Evolutionary conservation across 1,140 invertebrate species (phyloP), one percentile per base, ranked within the genome.

Genomic region (Pissodes strobi): DNA sequence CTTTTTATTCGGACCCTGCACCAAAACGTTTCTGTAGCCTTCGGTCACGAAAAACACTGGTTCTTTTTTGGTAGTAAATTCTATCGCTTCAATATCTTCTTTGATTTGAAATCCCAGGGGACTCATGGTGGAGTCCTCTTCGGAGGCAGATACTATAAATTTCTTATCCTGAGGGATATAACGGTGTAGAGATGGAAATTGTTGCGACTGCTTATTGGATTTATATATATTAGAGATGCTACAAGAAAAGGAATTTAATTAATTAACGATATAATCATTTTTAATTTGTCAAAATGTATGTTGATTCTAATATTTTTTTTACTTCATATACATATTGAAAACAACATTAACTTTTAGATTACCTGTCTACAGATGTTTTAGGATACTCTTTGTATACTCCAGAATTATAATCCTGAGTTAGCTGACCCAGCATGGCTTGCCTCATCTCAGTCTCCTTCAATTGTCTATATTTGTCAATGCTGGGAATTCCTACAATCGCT

Each of bases 11-110:
- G 23, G 38, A 18, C 59, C 59, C 15, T 60, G 57, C 4, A 60
- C 27, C 22, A 49, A 27, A n/a, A 60, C 57, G 5, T 60, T 60
- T 10, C 17, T 49, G 18, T 60, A 60, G 2, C 57, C 46, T 49
- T 60, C 57, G 15, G 57, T 49, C 0, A 60, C 57, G 13, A 58
- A 58, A 25, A 49, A 49, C 2, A 39, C 18, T 13, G 51, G 51
- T 37, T 53, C 51, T 12, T 53, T 53, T 13, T 2, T 43, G 17
- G 39, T 43, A 17, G 12, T 18, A 17, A 4, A 10, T 4, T 43
- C 37, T n/a, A 5, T 12, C 17, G 5, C 3, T 4, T 12, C 45
- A 10, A 9, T 10, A 2, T 48, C 45, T 9, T 18, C 9, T 13
- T 43, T 43, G 18, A 15, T 13, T 17, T 43, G 2, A n/a, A 38